phyloP scores from a whole-genome alignment of 2,797 vertebrate species.

The Ctenosaura bakeri region DNA sequence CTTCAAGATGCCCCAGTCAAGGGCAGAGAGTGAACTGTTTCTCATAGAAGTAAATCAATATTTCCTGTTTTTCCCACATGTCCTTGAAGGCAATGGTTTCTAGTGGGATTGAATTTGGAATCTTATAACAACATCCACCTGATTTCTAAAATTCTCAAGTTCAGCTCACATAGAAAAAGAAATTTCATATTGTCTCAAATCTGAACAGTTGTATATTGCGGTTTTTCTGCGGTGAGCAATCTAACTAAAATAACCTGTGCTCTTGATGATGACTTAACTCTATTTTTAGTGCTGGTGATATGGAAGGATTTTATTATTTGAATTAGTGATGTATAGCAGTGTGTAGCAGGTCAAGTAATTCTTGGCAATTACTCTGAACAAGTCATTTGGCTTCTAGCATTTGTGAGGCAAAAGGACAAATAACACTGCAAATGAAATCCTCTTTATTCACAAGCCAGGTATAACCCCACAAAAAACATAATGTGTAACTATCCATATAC shows the following conservation, averaged over 20 bases:
- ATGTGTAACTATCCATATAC: constrained; percentile 41
- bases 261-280: constrained; percentile 43
- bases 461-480: constrained; percentile 55
- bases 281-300: constrained; percentile 47
- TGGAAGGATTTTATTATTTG: constrained; percentile 44
- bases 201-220: rapidly evolving
- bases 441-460: constrained; percentile 70
- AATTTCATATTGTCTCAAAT: not conserved
- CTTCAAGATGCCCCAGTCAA: not conserved
- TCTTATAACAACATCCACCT: not conserved
- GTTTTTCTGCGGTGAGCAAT: constrained; percentile 52
- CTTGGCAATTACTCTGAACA: constrained; percentile 3
- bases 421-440: constrained; percentile 55
- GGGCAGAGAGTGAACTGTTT: not conserved
- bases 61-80: not conserved
- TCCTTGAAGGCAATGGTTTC: not conserved
- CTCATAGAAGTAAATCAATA: not conserved
- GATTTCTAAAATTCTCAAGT: not conserved
- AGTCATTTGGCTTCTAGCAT: constrained; percentile 31
- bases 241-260: constrained; percentile 48
- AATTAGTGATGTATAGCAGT: constrained; percentile 39
- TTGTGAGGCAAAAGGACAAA: constrained; percentile 64
- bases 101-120: not conserved
- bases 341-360: constrained; percentile 50
- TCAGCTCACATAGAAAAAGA: not conserved